Conservation (phyloP, 2,888 invertebrate species). For the Cephus sareptanus region DNA sequence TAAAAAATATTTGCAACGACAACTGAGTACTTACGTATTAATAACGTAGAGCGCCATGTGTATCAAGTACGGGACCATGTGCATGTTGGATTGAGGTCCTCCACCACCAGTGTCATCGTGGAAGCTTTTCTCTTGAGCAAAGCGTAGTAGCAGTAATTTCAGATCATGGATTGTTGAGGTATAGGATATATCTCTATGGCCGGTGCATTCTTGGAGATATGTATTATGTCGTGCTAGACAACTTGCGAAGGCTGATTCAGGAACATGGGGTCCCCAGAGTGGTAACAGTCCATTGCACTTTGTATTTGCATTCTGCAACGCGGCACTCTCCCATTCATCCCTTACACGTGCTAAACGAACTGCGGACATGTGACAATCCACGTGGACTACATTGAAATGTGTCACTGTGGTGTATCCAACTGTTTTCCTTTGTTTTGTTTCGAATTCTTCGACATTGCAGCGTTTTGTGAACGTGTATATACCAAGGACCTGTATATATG, state of each 20-base stretch:
- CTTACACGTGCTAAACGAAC: conserved; percentile 78
- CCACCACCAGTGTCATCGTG: conserved; percentile 98
- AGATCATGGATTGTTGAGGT: conserved; percentile 90
- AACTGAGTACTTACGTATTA: conserved; percentile 76
- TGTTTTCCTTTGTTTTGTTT: conserved; percentile 88
- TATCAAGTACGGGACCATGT: conserved; percentile 92
- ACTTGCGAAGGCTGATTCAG: conserved; percentile 92
- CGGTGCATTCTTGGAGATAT: conserved; percentile 80
- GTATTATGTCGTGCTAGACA: conserved; percentile 93
- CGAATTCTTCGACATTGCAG: conserved; percentile 92
- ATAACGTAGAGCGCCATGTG: conserved; percentile 96
- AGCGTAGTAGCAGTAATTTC: conserved; percentile 87
- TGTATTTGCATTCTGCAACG: conserved; percentile 97
- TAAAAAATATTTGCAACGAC: not conserved
- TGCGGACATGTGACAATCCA: conserved; percentile 98
- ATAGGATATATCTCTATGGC: conserved; percentile 82
- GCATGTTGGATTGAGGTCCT: conserved; percentile 97
- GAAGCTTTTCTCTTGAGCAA: conserved; percentile 95
- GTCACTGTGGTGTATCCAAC: conserved; percentile 94
- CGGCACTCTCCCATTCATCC: conserved; percentile 98
- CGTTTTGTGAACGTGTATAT: conserved; percentile 98
- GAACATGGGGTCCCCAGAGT: conserved; percentile 95
- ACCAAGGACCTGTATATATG: conserved; percentile 77
- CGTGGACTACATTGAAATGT: conserved; percentile 98
- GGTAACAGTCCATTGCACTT: conserved; percentile 97